Percentiles rank a stretch among this genome's conserved stretches.
These are phyloP conservation scores for Cyanoderma ruficeps DNA, from an alignment of 2,113 vertebrate genomes.

Conservation along the genomic window DNA sequence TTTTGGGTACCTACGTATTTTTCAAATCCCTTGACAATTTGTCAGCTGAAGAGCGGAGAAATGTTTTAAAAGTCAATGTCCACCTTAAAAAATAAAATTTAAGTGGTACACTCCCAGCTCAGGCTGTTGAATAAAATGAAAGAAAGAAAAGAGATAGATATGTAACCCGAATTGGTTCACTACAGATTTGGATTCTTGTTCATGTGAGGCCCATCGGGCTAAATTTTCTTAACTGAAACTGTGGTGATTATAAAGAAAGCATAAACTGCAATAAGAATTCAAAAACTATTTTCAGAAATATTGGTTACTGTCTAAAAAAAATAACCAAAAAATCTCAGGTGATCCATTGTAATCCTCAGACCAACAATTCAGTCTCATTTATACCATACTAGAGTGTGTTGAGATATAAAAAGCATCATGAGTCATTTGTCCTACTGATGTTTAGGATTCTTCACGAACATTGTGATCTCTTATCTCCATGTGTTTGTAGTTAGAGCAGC, in stretches of 20 bases:
- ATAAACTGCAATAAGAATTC: background rate
- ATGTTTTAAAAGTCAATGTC: background rate
- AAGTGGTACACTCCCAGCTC: accelerated
- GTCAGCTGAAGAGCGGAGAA: background rate
- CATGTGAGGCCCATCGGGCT: background rate
- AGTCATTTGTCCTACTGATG: background rate
- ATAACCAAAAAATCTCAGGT: background rate
- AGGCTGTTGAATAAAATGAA: background rate
- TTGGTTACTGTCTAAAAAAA: background rate
- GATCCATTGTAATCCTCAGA: background rate
- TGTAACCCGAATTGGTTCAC: background rate
- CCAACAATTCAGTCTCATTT: background rate
- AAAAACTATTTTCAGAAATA: background rate
- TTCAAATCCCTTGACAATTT: background rate
- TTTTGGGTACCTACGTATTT: background rate
- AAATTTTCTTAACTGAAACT: background rate
- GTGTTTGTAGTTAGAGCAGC: background rate
- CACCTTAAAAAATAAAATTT: background rate
- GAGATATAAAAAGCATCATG: background rate
- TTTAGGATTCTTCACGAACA: accelerated
- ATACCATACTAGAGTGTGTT: background rate
- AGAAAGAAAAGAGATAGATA: background rate
- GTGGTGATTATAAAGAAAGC: background rate
- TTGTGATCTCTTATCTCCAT: background rate
- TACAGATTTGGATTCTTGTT: background rate